Base-by-base conservation (phyloP, 1,140 invertebrate species). In the Leguminivora glycinivorella region DNA sequence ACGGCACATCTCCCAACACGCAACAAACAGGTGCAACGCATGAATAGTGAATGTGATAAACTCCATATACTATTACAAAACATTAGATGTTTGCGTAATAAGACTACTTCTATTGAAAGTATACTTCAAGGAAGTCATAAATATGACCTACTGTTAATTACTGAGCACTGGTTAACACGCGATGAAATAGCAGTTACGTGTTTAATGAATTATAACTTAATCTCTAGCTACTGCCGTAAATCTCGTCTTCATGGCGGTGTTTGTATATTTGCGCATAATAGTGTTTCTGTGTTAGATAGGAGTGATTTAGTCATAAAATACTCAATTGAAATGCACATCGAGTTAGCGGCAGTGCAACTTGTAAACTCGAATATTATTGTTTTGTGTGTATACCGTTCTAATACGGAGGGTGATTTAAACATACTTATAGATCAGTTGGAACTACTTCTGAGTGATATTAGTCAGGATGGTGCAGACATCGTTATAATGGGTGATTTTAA, bases 251-350 rank as follows among this genome's bases (percentile, higher is more conserved):
- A 60, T 25, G 58, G 58, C 14, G 58, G 58, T 7, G 58, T 60
- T 14, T 22, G 19, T 3, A 60, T 60, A 10, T 60, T 26, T 60
- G 24, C 25, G 58, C 58, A 26, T 25, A 26, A 60, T 22, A 25
- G 10, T 26, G 19, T 60, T 26, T 26, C 58, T 26, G 58, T 60
- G 19, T 60, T 60, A 60, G 58, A 60, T 26, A 22, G 58, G 26
- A 24, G 4, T 6, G 58, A 60, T n/a, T 9, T 60, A n/a, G 24
- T 19, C 14, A 31, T 31, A 4, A 25, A 14, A 26, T 26, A 26
- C 58, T 60, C 58, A 22, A n/a, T 60, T 1, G 58, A 60, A 26
- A 60, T 60, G 58, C 58, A 60, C 25, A 25, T 60, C 9, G 58
- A 60, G 25, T 9, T 26, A 24, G 58, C 58, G 22, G 58, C 58